Base-by-base conservation (phyloP, 2,888 invertebrate genomes). In the Drosophila kokeensis region DNA sequence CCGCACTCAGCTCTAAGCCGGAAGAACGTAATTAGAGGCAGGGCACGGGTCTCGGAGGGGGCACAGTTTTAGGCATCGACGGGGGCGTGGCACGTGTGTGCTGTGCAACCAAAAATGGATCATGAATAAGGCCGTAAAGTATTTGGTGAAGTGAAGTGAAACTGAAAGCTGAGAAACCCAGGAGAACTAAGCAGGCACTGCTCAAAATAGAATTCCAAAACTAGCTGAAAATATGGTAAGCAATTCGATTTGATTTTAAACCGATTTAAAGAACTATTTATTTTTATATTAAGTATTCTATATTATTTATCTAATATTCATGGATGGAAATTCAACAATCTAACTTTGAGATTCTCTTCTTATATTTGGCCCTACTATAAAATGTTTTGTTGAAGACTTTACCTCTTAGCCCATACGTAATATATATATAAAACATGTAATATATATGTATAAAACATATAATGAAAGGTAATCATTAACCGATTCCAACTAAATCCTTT, bases 21-120 rank as follows among this genome's bases (percentile, higher is more conserved):
- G 87, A 87, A 87, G 83, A 85, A 66, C 76, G 82, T 87, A 87
- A 89, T 87, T 89, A 89, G 83, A 89, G 79, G 75, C 69, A 49
- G 72, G 72, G 68, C 82, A 83, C 69, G 87, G 80, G 70, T 29
- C 67, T 58, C 50, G 27, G 55, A 48, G 61, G 72, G 71, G 73
- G 63, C 45, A 49, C 63, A 69, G 69, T 72, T 72, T 73, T 67
- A 45, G 21, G 62, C 63, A 74, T 62, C 21, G 24, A 8, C 61
- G 65, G 70, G 69, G 84, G 81, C 87, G 85, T 79, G 85, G 70
- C 77, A 81, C 68, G 73, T 69, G 78, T 76, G 76, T 62, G 45
- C 45, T 45, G 8, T 73, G 72, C 63, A 66, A 59, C 59, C 36
- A 38, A 21, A 40, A 66, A 65, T 48, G 61, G 55, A 69, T 34